These are phyloP conservation scores for Neotoxoptera formosana DNA, from an alignment of 1,140 invertebrate species.

Conservation along the genomic window DNA sequence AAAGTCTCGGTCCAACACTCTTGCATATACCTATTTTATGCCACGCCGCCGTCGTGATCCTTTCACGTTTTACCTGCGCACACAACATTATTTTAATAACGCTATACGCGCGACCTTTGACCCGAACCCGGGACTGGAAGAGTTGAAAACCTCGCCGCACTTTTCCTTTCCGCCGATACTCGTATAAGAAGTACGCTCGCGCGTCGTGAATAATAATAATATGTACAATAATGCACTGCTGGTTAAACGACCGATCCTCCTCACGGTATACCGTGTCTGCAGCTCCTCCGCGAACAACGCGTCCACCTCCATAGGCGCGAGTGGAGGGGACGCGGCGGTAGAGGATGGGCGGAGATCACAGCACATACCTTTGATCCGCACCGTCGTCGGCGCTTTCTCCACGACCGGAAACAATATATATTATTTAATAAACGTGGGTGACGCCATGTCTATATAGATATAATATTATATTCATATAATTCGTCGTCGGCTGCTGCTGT, in stretches of 20 bases:
- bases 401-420: conserved; percentile 42
- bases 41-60: neutral
- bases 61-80: neutral
- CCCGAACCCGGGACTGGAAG: neutral
- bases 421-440: neutral
- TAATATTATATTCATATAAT: neutral
- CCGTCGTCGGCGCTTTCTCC: conserved; percentile 33
- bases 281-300: neutral
- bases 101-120: conserved; percentile 18
- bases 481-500: too few species aligned
- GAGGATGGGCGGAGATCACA: neutral
- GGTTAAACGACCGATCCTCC: neutral
- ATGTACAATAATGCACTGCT: too few species aligned
- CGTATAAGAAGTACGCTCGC: neutral
- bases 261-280: neutral
- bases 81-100: neutral
- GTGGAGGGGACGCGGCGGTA: too few species aligned
- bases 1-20: neutral
- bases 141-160: neutral
- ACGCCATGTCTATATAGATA: neutral
- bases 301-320: neutral
- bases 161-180: neutral
- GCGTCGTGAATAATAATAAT: neutral
- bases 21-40: too few species aligned
- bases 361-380: neutral